Evolutionary conservation across 2,113 vertebrate genomes (phyloP).

Genomic region (Hypomesus transpacificus): DNA sequence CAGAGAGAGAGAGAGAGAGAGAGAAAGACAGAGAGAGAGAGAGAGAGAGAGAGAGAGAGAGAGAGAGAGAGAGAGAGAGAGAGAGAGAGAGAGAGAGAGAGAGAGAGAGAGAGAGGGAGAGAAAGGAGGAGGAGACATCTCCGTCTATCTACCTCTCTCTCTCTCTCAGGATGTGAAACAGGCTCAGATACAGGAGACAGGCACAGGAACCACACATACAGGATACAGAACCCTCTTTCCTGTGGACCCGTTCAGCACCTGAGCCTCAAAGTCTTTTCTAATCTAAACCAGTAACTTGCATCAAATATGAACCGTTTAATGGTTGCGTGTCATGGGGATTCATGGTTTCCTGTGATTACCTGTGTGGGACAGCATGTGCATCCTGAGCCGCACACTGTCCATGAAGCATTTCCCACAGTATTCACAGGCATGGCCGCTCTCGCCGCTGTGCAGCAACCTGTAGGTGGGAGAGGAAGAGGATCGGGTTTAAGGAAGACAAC

Average conservation of each 20-base stretch:
- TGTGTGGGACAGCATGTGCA: slow-evolving; percentile 99
- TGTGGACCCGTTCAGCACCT: not conserved
- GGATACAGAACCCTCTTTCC: not conserved
- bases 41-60: too few relatives aligned
- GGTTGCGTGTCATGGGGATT: slow-evolving; percentile 10
- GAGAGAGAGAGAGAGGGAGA: not conserved
- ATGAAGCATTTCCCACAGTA: slow-evolving; percentile 96
- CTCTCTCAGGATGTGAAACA: too few relatives aligned
- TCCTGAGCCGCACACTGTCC: slow-evolving; percentile 95
- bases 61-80: slow-evolving; percentile 25
- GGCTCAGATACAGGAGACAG: slow-evolving; percentile 41
- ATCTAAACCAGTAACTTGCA: too few relatives aligned
- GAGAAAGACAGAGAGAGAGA: slow-evolving; percentile 1
- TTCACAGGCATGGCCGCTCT: slow-evolving; percentile 96
- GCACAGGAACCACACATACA: slow-evolving; percentile 25
- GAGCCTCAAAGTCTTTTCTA: too few relatives aligned
- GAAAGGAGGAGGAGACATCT: not conserved
- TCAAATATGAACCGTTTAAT: too few relatives aligned
- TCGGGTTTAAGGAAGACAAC: not conserved
- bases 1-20: not conserved
- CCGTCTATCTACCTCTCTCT: too few relatives aligned
- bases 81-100: slow-evolving; percentile 8
- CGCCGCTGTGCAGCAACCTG: slow-evolving; percentile 93
- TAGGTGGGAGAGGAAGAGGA: slow-evolving; percentile 49
- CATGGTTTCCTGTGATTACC: slow-evolving; percentile 69